These are phyloP conservation scores for Thymelicus acteon DNA, from an alignment of 2,888 invertebrate species.

Conservation along the genomic window DNA sequence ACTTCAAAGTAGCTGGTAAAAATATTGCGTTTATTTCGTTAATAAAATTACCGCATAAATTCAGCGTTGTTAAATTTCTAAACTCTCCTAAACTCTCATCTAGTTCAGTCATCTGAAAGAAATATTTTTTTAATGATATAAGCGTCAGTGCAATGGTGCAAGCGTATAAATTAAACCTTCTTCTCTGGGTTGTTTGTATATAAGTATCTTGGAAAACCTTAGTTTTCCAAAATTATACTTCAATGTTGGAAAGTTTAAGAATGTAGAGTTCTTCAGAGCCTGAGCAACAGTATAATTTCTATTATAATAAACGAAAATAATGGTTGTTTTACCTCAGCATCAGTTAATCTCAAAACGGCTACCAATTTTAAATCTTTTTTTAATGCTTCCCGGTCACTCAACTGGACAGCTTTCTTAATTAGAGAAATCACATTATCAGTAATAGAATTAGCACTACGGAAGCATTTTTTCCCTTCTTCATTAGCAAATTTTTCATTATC, in stretches of 20 bases:
- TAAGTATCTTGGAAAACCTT: not conserved
- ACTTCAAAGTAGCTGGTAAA: conserved; percentile 68
- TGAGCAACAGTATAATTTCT: too few species aligned
- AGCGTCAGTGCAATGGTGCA: too few species aligned
- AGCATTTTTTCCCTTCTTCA: conserved; percentile 68
- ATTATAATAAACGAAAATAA: not conserved
- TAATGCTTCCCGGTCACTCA: conserved; percentile 56
- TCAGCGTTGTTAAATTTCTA: conserved; percentile 68
- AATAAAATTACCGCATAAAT: conserved; percentile 74
- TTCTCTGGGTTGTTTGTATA: not conserved
- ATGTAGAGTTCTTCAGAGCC: too few species aligned
- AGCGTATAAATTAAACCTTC: not conserved
- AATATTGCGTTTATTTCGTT: conserved; percentile 57
- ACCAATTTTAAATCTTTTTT: conserved; percentile 58
- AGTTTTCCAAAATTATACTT: too few species aligned
- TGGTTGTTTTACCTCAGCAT: conserved; percentile 55
- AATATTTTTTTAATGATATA: not conserved
- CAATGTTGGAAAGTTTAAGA: too few species aligned
- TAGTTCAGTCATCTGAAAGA: conserved; percentile 76
- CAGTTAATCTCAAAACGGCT: conserved; percentile 62
- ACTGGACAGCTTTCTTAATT: conserved; percentile 59
- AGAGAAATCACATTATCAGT: conserved; percentile 63
- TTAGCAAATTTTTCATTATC: conserved; percentile 68
- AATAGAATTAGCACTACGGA: conserved; percentile 60
- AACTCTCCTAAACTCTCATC: conserved; percentile 68